These are phyloP conservation scores for Tetragonula carbonaria DNA, from an alignment of 2,888 invertebrate species.

Conservation along the genomic window DNA sequence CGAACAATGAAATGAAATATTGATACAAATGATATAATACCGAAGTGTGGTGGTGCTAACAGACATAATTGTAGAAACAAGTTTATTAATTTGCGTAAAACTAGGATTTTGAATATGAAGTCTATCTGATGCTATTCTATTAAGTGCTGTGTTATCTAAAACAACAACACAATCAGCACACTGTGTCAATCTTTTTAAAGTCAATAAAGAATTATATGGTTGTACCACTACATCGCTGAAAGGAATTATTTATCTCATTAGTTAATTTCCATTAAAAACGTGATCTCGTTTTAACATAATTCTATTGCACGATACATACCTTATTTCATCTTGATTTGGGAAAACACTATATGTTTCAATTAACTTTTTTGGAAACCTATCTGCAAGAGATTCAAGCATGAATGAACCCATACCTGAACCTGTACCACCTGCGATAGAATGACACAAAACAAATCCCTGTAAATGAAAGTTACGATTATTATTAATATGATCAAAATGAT, in stretches of 20 bases:
- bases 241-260: constrained; percentile 55
- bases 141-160: constrained; percentile 98
- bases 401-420: constrained; percentile 99
- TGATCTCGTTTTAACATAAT: background rate
- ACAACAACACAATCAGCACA: constrained; percentile 99
- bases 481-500: too few relatives aligned
- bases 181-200: constrained; percentile 96
- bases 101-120: constrained; percentile 98
- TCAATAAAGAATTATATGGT: constrained; percentile 97
- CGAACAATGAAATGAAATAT: background rate
- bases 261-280: background rate
- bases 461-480: constrained; percentile 43
- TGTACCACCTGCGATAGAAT: constrained; percentile 99
- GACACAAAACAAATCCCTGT: constrained; percentile 98
- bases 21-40: constrained; percentile 78
- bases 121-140: constrained; percentile 96
- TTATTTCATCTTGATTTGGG: constrained; percentile 98
- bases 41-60: constrained; percentile 97
- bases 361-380: constrained; percentile 98
- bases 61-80: constrained; percentile 99
- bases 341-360: constrained; percentile 99
- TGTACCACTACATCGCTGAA: constrained; percentile 97
- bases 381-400: constrained; percentile 94
- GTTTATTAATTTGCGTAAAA: constrained; percentile 97
- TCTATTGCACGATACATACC: constrained; percentile 83